These are phyloP conservation scores for Hylaea fasciaria DNA, from an alignment of 2,888 invertebrate genomes.

Conservation along the genomic window DNA sequence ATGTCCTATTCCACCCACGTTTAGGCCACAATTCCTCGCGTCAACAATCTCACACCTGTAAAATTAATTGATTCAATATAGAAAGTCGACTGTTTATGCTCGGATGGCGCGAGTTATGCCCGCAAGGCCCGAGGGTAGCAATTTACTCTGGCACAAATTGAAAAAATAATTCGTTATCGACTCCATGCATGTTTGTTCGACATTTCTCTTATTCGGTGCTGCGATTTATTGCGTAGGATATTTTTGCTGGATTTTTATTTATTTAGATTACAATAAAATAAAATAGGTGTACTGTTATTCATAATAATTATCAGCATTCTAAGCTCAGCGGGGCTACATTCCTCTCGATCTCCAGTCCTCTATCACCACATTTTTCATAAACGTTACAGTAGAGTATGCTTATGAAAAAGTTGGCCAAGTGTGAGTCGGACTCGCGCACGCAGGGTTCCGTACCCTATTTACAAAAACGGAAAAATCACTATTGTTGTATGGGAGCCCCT, in stretches of 20 bases:
- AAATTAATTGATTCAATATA: slow-evolving; percentile 33
- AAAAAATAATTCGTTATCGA: slow-evolving; percentile 28
- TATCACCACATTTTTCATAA: no score
- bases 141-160: slow-evolving; percentile 32
- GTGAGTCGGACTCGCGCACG: no score
- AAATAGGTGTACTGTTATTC: neutral
- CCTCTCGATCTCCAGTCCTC: no score
- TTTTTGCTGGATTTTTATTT: no score
- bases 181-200: slow-evolving; percentile 19
- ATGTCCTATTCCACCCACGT: neutral
- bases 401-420: no score
- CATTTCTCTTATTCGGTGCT: slow-evolving; percentile 19
- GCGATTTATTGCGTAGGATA: slow-evolving; percentile 11
- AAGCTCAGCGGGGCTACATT: no score
- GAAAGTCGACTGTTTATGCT: slow-evolving; percentile 24
- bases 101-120: slow-evolving; percentile 4
- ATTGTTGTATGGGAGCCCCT: no score
- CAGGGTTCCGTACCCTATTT: no score
- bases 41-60: slow-evolving; percentile 28
- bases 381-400: no score
- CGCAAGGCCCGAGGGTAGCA: slow-evolving; percentile 23
- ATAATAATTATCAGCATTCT: no score
- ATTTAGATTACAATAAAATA: no score
- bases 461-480: no score
- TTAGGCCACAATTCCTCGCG: neutral